Evolutionary conservation across 2,797 vertebrate species (phyloP).

Genomic region (Oreochromis grahami): DNA sequence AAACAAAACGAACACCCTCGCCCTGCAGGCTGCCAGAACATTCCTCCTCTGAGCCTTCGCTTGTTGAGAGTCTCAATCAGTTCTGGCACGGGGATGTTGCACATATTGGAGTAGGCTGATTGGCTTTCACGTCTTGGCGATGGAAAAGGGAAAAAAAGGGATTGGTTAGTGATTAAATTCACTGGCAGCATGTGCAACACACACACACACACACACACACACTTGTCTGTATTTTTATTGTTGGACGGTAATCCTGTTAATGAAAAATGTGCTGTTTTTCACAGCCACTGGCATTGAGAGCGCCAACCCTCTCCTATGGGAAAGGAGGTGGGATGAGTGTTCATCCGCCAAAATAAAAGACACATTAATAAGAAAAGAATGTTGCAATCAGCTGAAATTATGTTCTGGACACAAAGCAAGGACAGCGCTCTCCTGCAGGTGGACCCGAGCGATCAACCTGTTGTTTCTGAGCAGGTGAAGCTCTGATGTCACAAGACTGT

Average conservation of each 20-base stretch:
- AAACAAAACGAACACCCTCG: slow-evolving; percentile 53
- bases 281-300: slow-evolving; percentile 56
- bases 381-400: slow-evolving; percentile 51
- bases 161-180: slow-evolving; percentile 74
- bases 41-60: slow-evolving; percentile 46
- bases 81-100: slow-evolving; percentile 59
- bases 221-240: slow-evolving; percentile 67
- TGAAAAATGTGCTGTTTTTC: slow-evolving; percentile 72
- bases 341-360: slow-evolving; percentile 51
- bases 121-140: slow-evolving; percentile 62
- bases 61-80: slow-evolving; percentile 54
- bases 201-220: slow-evolving; percentile 39
- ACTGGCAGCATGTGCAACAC: slow-evolving; percentile 52
- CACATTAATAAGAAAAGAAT: slow-evolving; percentile 47
- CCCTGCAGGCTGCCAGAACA: slow-evolving; percentile 41
- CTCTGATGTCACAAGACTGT: neutral
- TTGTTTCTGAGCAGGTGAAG: slow-evolving; percentile 24
- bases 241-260: slow-evolving; percentile 72
- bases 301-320: slow-evolving; percentile 42
- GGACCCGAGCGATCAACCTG: slow-evolving; percentile 10
- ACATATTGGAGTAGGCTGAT: slow-evolving; percentile 74
- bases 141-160: slow-evolving; percentile 34
- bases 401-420: slow-evolving; percentile 1
- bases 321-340: slow-evolving; percentile 34
- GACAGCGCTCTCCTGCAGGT: neutral